phyloP scores from a whole-genome alignment of 2,113 vertebrate genomes.

The Melanerpes aurifrons region DNA sequence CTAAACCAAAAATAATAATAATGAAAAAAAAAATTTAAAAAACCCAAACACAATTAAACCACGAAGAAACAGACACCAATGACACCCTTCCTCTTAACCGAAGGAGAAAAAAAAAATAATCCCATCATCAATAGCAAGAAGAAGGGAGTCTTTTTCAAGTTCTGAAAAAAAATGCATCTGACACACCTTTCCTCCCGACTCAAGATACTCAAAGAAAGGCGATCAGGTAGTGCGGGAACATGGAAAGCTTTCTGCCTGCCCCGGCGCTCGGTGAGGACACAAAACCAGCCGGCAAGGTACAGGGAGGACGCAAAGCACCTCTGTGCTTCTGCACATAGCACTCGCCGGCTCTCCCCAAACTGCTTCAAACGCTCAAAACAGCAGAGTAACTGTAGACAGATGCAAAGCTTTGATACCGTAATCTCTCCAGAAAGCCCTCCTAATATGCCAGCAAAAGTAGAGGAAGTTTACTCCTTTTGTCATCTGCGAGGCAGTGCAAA shows the following conservation, averaged over 20 bases:
- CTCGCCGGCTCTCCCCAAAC: conserved; percentile 6
- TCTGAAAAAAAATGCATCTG: not conserved
- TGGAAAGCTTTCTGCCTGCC: not conserved
- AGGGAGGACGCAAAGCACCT: not conserved
- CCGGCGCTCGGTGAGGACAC: not conserved
- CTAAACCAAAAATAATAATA: not conserved
- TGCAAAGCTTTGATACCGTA: conserved; percentile 53
- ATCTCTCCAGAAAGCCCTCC: conserved; percentile 51
- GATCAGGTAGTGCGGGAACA: not conserved
- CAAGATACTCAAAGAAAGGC: not conserved
- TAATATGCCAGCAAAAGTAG: conserved; percentile 45
- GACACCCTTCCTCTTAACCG: not conserved
- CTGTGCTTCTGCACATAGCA: not conserved
- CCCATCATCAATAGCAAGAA: not conserved
- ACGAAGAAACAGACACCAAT: not conserved
- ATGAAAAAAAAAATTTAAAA: not conserved
- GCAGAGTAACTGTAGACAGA: conserved; percentile 19
- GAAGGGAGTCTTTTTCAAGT: not conserved
- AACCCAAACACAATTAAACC: not conserved
- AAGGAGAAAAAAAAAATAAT: not conserved
- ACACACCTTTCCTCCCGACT: conserved; percentile 26
- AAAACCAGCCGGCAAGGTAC: not conserved
- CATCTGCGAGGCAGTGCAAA: conserved; percentile 38
- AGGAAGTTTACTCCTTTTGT: conserved; percentile 74
- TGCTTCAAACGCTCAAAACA: not conserved